Conservation (phyloP, 2,888 invertebrate genomes). For the Bombylius discolor region DNA sequence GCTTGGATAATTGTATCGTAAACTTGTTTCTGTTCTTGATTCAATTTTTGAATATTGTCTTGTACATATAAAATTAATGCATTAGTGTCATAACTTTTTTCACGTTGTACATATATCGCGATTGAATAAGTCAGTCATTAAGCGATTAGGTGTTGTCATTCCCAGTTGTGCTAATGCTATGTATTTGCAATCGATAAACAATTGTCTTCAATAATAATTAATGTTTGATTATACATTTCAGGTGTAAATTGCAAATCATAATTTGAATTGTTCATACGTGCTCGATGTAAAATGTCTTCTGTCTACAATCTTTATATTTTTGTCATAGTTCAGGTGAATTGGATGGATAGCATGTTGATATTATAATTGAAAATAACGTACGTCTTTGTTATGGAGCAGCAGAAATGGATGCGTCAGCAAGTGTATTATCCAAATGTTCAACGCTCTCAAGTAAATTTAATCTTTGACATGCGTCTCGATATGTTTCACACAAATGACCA, state of each 20-base stretch:
- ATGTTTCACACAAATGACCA: constrained; percentile 24
- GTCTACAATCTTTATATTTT: constrained; percentile 4
- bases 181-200: constrained; percentile 11
- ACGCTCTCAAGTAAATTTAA: constrained; percentile 24
- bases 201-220: constrained; percentile 11
- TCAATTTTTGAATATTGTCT: constrained; percentile 5
- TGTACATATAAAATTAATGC: constrained; percentile 7
- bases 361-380: constrained; percentile 11
- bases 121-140: constrained; percentile 11
- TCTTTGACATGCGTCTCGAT: constrained; percentile 25
- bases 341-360: constrained; percentile 12
- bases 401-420: constrained; percentile 9
- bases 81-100: constrained; percentile 15
- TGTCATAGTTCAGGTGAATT: constrained; percentile 12
- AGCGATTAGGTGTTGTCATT: constrained; percentile 13
- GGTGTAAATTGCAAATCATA: constrained; percentile 1
- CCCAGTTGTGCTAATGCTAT: constrained; percentile 14
- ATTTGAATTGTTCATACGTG: neutral
- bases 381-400: constrained; percentile 11
- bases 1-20: constrained; percentile 17
- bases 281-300: neutral
- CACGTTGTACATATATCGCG: constrained; percentile 13
- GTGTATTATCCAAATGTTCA: constrained; percentile 11
- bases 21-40: constrained; percentile 6
- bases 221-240: constrained; percentile 9